Percentiles rank a stretch among this genome's conserved stretches.
Conservation (phyloP, 2,797 vertebrate genomes). For the Synanceia verrucosa region DNA sequence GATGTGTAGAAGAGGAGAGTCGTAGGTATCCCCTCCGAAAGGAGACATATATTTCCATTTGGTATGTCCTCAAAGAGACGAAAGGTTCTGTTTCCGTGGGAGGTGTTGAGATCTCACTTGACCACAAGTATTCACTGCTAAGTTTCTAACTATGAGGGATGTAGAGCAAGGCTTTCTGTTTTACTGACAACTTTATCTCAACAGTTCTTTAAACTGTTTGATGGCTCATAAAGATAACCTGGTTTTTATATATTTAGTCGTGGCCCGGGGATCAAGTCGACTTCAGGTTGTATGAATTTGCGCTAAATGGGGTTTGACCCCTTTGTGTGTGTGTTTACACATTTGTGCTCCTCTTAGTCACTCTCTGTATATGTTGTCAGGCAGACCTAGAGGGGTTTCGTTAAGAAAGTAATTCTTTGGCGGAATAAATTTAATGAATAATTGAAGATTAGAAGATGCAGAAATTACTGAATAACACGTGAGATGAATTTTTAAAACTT, state of each 20-base stretch:
- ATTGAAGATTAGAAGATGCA: not conserved
- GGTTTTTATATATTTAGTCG: conserved; percentile 17
- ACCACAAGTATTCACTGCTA: conserved; percentile 45
- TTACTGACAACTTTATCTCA: not conserved
- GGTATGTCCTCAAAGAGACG: not conserved
- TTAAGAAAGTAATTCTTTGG: not conserved
- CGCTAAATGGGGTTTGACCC: conserved; percentile 2
- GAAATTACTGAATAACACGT: not conserved
- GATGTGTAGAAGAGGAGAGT: conserved; percentile 4
- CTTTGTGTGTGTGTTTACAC: not conserved
- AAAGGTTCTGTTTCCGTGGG: conserved; percentile 20
- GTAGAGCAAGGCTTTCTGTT: not conserved
- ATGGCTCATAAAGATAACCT: not conserved
- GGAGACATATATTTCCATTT: conserved; percentile 3
- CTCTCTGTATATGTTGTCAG: not conserved
- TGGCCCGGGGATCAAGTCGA: conserved; percentile 4
- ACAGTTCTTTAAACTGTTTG: not conserved
- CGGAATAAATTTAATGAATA: not conserved
- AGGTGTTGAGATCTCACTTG: conserved; percentile 30
- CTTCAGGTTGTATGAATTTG: conserved; percentile 25
- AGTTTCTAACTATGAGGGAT: not conserved
- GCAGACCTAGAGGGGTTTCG: not conserved
- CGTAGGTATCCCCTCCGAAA: conserved; percentile 47
- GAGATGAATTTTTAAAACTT: too few species aligned
- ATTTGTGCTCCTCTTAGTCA: not conserved